Conservation (phyloP, 92 coral and sea anemone genomes). For the Meandrina meandrites region DNA sequence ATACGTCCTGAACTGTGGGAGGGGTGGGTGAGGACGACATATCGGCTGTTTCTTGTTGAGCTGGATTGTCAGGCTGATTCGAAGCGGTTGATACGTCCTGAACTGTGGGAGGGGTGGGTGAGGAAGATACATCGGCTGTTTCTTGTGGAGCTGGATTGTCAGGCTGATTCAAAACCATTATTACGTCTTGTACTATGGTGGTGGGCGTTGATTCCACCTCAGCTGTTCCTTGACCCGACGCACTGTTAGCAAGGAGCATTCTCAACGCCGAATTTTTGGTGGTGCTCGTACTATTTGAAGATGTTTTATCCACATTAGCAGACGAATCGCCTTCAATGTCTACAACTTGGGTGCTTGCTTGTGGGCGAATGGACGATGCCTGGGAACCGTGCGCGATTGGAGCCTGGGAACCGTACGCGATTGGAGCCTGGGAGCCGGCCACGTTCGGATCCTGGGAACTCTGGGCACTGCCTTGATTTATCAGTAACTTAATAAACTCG, state of each 20-base stretch:
- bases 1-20: neutral
- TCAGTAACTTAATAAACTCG: slow-evolving; percentile 15
- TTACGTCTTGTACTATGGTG: slow-evolving; percentile 8
- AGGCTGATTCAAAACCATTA: neutral
- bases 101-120: neutral
- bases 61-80: neutral
- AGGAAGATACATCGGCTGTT: neutral
- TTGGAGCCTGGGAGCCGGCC: neutral
- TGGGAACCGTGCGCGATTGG: neutral
- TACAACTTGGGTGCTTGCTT: neutral
- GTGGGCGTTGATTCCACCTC: neutral
- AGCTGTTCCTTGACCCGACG: neutral
- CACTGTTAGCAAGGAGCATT: slow-evolving; percentile 8
- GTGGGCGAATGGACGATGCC: neutral
- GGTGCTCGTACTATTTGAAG: neutral
- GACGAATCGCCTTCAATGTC: neutral
- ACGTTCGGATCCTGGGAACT: slow-evolving; percentile 1
- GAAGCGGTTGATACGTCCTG: neutral
- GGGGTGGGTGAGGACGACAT: neutral
- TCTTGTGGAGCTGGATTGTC: neutral
- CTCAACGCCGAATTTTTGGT: neutral
- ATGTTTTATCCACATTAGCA: neutral
- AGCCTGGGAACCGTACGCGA: neutral
- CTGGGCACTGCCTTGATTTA: slow-evolving; percentile 24
- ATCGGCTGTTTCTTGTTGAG: neutral